Base-by-base conservation (phyloP, 2,797 vertebrate species). In the Rachycentron canadum region DNA sequence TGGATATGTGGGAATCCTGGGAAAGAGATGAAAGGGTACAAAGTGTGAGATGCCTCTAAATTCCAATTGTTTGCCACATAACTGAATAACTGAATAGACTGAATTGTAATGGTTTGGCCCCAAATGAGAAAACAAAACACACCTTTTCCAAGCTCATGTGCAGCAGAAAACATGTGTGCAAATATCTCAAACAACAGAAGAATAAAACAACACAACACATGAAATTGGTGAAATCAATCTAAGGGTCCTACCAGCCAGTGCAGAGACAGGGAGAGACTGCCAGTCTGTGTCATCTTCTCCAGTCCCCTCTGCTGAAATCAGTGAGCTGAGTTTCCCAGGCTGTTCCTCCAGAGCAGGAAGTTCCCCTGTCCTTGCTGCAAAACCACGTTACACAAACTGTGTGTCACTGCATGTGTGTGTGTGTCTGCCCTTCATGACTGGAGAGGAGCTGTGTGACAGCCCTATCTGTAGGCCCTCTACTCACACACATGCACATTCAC, bases 401-500 rank as follows among this genome's bases (percentile, higher is more conserved):
- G 76, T 72, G 85, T 38, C 41, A 41, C 26, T 64, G 78, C 41
- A 53, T 84, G 78, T 71, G 70, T 64, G 65, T 58, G 73, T 69
- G 68, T 83, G 76, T 85, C 65, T 92, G 94, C 66, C 93, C 91
- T 94, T 94, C 91, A 93, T 71, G 73, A 74, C 79, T 50, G 70
- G 50, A 75, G 78, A 74, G 85, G 47, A 80, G 79, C 82, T 79
- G 70, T 50, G 72, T 49, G 40, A 40, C 73, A 88, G 70, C 67
- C 64, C n/a, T n/a, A n/a, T n/a, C n/a, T 61, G 65, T 16, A 80
- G 78, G 82, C 64, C 77, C 71, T 78, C 19, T 60, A 1, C 53
- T 79, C 63, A 61, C 78, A 62, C 71, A 75, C 74, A 77, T 13
- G 32, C 81, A 81, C 66, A 23, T 25, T 55, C 53, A 75, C 81